Evolutionary conservation across 2,888 invertebrate species (phyloP), one percentile per base, ranked within the genome.

Genomic region (Eristalis tenax): DNA sequence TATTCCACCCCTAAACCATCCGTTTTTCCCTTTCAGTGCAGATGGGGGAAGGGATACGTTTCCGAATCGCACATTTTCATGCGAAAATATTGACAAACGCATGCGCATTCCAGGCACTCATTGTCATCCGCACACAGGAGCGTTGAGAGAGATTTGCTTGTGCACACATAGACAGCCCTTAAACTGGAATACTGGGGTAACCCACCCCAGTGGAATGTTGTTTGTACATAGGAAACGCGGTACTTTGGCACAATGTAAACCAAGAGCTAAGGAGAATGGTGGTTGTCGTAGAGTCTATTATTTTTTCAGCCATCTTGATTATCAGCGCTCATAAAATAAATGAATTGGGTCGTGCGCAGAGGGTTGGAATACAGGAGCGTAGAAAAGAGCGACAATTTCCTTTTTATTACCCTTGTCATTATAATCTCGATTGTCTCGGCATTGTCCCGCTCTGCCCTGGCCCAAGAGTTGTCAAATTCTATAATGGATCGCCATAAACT

Each of bases 321-420:
- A 87, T 80, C 87, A 87, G 87, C 79, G 64, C 76, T 87, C 87
- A 87, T 87, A 87, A 87, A 87, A 87, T 87, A 87, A 87, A 87
- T 87, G 87, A 87, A 83, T 87, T 87, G 87, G 68, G 78, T 75
- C 63, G 70, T 69, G 57, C 32, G 74, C 28, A 38, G 63, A 66
- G 83, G 74, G 83, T 50, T 38, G 79, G 73, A 57, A 63, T 26
- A 63, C 66, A 64, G 63, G 18, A 70, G 50, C 82, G 82, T 70
- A 71, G 66, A 83, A 66, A 83, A 76, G 69, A 87, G 73, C 83
- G 87, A 87, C 87, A 83, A 87, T 87, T 87, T 83, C 65, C 87
- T 75, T 83, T 87, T 87, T 87, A 87, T 83, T 87, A 83, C 87
- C 87, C 87, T 83, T 87, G 87, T 87, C 87, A 83, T 87, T 87